phyloP scores from a whole-genome alignment of 2,113 vertebrate genomes.

The Tichodroma muraria region DNA sequence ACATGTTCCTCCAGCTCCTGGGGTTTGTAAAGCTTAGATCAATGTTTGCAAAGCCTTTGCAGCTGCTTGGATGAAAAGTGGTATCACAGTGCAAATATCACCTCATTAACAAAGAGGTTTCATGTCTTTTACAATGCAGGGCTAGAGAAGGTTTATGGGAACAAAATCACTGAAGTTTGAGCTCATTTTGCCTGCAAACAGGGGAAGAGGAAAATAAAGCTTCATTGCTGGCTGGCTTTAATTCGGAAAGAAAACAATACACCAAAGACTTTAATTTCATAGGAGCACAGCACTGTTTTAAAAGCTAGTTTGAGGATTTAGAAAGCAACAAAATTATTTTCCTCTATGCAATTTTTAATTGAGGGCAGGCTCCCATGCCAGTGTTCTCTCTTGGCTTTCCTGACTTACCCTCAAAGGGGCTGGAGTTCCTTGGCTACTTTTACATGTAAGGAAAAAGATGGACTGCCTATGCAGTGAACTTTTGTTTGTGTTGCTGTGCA shows the following conservation, averaged over 20 bases:
- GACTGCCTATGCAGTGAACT: background rate
- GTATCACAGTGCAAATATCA: background rate
- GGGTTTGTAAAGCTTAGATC: constrained; percentile 5
- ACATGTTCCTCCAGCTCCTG: background rate
- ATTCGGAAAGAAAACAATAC: background rate
- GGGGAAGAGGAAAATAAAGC: background rate
- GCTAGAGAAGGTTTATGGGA: background rate
- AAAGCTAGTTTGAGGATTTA: background rate
- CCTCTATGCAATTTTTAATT: background rate
- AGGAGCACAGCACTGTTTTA: background rate
- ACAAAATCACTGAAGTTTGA: background rate
- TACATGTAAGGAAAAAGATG: background rate
- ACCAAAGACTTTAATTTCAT: background rate
- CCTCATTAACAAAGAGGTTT: constrained; percentile 24
- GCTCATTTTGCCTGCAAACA: background rate
- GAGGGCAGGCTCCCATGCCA: background rate
- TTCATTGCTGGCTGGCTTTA: background rate
- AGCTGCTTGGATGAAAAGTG: background rate
- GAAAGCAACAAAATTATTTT: background rate
- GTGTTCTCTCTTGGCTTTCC: background rate
- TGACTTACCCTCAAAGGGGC: background rate
- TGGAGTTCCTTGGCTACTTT: background rate
- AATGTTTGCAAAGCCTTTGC: constrained; percentile 18
- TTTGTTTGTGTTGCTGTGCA: background rate
- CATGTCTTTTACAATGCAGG: background rate